Base-by-base conservation (phyloP, 2,797 vertebrate genomes). In the Silurus lanzhouensis region DNA sequence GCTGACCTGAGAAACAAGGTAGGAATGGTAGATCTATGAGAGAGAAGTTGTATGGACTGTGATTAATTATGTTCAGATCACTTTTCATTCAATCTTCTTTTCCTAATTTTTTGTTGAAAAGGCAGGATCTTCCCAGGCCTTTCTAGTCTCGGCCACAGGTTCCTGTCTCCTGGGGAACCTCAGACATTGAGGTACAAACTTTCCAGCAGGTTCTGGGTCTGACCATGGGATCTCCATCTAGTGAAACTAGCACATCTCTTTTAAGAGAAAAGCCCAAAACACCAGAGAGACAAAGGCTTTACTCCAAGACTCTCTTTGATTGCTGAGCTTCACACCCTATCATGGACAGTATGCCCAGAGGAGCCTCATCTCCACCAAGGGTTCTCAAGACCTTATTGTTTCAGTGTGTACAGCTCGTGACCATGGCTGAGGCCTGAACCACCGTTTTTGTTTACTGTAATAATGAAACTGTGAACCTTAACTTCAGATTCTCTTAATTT, bases 271-370 rank as follows among this genome's bases (percentile, higher is more conserved):
- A 44, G 38, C 31, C 58, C 19, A 79, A 46, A 79, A 20, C 55
- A 60, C 10, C 31, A 52, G 19, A 61, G 31, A 31, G 20, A 15
- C 76, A 61, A 27, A 4, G 6, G 55, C 55, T 58, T 57, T 57
- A 31, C 75, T 63, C 15, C 2, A 12, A 72, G 46, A 44, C 4
- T 48, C 19, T 72, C 44, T 25, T 15, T 38, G 75, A 60, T 60
- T 78, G 27, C 19, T 14, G 57, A 61, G 27, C 27, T 78, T 55
- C 19, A 60, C 75, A 78, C 55, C 25, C 19, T 60, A 38, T 78
- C 75, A 78, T 2, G 76, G 57, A 78, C 57, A 78, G 27, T 22
- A 61, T 1, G 9, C 76, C 52, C 58, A 78, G 76, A 78, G 57
- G 19, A 79, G 61, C 12, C 57, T 61, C n/a, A 8, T 79, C 20